Base-by-base conservation (phyloP, 2,113 vertebrate species). In the Ciconia boyciana region DNA sequence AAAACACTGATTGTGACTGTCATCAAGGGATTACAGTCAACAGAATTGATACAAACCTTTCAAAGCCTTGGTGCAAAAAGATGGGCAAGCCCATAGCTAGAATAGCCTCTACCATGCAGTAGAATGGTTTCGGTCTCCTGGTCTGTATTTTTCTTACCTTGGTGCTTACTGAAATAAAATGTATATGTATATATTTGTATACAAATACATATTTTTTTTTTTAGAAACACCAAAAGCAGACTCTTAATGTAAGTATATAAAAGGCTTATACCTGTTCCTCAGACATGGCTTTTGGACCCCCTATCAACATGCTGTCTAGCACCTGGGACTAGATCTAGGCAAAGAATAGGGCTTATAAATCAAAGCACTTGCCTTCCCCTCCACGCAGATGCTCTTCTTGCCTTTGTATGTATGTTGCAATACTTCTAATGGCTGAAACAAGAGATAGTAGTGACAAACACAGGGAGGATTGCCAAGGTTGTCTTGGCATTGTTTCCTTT, bases 301-400 rank as follows among this genome's bases (percentile, higher is more conserved):
- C 48, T 48, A 2, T 19, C 25, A 39, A 2, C 0, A 0, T 6
- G 5, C 6, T 72, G 8, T 14, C 34, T 44, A 28, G 29, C 1
- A 1, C 11, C 1, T 82, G 51, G 44, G 14, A 55, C 39, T 29
- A 2, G 29, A 10, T 51, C 43, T 60, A 60, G 80, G 72, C 41
- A 18, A 7, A 74, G 55, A 51, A 70, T 46, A 16, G 57, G 41
- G 12, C 1, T 79, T 60, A 10, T 6, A 32, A 9, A 5, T 72
- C 72, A 54, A 16, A 52, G 43, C 9, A 8, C 57, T 87, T 69
- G 8, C 80, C 31, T 91, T 61, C n/a, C 26, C 31, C 41, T 57
- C 41, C 54, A 0, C 34, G 52, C 57, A 52, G 51, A 49, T 36
- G 39, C 43, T 39, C 4, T 4, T 18, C 39, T 71, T 79, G 51